Percentiles rank a stretch among this genome's conserved stretches.
These are phyloP conservation scores for Paguma larvata DNA, from an alignment of 2,797 vertebrate species.

Conservation along the genomic window DNA sequence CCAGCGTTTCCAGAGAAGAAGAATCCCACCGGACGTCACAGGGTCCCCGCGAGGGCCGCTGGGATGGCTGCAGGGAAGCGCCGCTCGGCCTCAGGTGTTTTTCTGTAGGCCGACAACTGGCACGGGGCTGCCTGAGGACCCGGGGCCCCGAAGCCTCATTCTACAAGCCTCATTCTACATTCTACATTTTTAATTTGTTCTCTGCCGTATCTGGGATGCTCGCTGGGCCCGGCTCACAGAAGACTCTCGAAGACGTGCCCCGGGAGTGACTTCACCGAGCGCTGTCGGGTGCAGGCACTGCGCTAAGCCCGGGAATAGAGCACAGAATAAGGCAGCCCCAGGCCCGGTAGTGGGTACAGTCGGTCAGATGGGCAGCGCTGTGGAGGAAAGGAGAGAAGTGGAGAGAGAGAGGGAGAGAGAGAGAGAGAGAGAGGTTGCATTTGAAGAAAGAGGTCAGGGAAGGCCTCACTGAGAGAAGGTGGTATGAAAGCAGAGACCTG, in stretches of 20 bases:
- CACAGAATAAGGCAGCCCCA: not conserved
- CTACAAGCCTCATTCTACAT: rapidly evolving
- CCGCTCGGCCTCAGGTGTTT: not conserved
- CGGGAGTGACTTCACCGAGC: not conserved
- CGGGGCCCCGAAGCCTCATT: not conserved
- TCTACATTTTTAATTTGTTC: not conserved
- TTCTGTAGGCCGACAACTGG: not conserved
- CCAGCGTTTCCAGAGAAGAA: not conserved
- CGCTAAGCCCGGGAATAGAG: not conserved
- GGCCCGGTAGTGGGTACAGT: not conserved
- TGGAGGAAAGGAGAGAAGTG: not conserved
- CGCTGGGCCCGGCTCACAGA: not conserved
- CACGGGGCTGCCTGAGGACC: not conserved
- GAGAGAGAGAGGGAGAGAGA: too few species aligned
- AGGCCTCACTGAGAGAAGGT: not conserved
- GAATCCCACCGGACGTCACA: rapidly evolving
- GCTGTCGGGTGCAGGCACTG: rapidly evolving
- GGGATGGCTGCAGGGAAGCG: too few species aligned
- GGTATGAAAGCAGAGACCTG: not conserved
- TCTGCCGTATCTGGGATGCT: not conserved
- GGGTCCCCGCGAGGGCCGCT: not conserved
- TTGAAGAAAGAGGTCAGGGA: not conserved
- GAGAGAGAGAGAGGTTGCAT: not conserved
- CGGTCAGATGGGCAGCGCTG: not conserved
- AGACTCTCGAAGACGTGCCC: not conserved